Percentiles rank a stretch among this genome's conserved stretches.
Conservation (phyloP, 2,797 vertebrate genomes). For the Ciconia nigra region DNA sequence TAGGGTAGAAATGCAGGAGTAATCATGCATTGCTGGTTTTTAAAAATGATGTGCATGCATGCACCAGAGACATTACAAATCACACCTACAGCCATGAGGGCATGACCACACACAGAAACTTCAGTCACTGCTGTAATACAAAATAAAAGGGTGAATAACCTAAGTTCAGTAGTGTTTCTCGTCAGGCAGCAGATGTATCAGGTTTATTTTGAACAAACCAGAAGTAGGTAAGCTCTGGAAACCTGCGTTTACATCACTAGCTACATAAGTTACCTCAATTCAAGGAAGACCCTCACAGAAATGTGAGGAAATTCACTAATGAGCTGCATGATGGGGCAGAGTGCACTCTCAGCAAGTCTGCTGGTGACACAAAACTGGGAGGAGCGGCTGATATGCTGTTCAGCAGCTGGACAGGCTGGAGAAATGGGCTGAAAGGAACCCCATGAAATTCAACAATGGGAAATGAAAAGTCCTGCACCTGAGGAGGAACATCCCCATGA, state of each 20-base stretch:
- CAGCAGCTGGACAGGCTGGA: background rate
- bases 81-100: background rate
- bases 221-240: background rate
- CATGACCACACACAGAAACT: background rate
- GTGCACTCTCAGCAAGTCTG: background rate
- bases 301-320: background rate
- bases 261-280: background rate
- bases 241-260: background rate
- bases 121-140: background rate
- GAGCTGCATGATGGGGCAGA: background rate
- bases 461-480: background rate
- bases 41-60: background rate
- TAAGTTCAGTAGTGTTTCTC: background rate
- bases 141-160: background rate
- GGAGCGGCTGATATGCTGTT: background rate
- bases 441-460: background rate
- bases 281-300: background rate
- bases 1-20: background rate
- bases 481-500: background rate
- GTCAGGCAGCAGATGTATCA: background rate
- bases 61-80: background rate
- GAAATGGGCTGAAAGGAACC: background rate
- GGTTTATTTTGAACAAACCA: background rate
- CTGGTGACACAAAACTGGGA: background rate
- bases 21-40: background rate